Conservation (phyloP, 2,888 invertebrate species). For the Hermaeophaga mercurialis region DNA sequence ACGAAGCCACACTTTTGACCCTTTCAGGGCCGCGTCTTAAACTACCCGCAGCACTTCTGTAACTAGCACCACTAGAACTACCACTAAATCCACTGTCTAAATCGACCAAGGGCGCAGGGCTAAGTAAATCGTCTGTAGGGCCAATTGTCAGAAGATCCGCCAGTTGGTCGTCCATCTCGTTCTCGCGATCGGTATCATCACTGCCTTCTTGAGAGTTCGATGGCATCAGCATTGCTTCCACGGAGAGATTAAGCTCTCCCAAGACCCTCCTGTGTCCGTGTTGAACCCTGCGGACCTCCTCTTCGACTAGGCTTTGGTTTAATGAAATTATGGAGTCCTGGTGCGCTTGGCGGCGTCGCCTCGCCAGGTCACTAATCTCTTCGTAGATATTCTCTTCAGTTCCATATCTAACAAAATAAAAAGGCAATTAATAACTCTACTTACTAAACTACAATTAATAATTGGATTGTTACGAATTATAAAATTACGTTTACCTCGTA, state of each 20-base stretch:
- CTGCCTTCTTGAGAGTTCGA: conserved; percentile 64
- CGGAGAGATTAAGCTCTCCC: conserved; percentile 84
- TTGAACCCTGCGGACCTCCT: conserved; percentile 83
- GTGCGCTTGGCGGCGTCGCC: conserved; percentile 39
- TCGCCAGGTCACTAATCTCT: conserved; percentile 72
- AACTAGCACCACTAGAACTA: conserved; percentile 82
- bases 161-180: conserved; percentile 66
- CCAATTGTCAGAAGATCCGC: conserved; percentile 64
- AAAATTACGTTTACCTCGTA: conserved; percentile 40
- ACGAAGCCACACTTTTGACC: conserved; percentile 53
- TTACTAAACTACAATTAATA: too few relatives aligned
- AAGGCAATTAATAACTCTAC: background rate
- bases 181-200: conserved; percentile 67
- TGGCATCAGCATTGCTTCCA: conserved; percentile 89
- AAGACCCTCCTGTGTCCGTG: conserved; percentile 81
- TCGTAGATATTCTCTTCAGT: conserved; percentile 86
- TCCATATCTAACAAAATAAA: conserved; percentile 65
- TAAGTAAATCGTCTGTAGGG: conserved; percentile 74
- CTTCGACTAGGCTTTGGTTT: conserved; percentile 76
- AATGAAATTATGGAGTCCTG: conserved; percentile 66
- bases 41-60: conserved; percentile 67
- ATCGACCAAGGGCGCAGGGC: conserved; percentile 68
- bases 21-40: conserved; percentile 58
- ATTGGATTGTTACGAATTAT: too few relatives aligned
- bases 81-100: conserved; percentile 84